Conservation (phyloP, 2,888 invertebrate species). For the Eucera pruinosa region DNA sequence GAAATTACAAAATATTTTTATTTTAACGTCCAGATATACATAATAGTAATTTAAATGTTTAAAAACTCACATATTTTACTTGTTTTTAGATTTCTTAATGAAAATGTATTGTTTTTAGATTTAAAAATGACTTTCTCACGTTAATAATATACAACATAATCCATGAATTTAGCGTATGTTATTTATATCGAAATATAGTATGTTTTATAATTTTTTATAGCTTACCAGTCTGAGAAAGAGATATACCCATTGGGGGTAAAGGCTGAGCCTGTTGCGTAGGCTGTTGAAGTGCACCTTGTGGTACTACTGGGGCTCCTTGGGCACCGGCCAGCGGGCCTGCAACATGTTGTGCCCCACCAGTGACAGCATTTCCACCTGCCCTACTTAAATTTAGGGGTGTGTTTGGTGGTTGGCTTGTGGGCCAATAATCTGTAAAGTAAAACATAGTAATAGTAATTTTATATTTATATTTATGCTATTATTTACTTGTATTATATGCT, state of each 20-base stretch:
- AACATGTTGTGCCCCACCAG: constrained; percentile 78
- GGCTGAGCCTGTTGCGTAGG: constrained; percentile 78
- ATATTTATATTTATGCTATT: neutral
- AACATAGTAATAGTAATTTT: neutral
- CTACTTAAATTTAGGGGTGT: constrained; percentile 75
- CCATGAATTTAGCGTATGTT: neutral
- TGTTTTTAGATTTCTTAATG: neutral
- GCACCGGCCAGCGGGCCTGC: constrained; percentile 78
- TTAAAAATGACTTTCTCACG: neutral
- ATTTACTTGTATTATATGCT: neutral
- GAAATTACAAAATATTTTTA: too few relatives aligned
- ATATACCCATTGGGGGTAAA: constrained; percentile 76
- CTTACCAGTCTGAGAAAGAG: constrained; percentile 77
- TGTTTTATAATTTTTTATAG: constrained; percentile 20
- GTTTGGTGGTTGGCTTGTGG: constrained; percentile 70
- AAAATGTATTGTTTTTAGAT: neutral
- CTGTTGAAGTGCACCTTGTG: constrained; percentile 79
- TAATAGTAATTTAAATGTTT: too few relatives aligned
- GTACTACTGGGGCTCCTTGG: constrained; percentile 80
- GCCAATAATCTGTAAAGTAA: constrained; percentile 55
- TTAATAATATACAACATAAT: neutral
- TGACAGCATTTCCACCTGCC: constrained; percentile 77
- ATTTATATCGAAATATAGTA: neutral
- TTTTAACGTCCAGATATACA: too few relatives aligned
- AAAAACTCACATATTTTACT: too few relatives aligned